Evolutionary conservation across 2,113 vertebrate genomes (phyloP).

Genomic region (Clarias batrachus): DNA sequence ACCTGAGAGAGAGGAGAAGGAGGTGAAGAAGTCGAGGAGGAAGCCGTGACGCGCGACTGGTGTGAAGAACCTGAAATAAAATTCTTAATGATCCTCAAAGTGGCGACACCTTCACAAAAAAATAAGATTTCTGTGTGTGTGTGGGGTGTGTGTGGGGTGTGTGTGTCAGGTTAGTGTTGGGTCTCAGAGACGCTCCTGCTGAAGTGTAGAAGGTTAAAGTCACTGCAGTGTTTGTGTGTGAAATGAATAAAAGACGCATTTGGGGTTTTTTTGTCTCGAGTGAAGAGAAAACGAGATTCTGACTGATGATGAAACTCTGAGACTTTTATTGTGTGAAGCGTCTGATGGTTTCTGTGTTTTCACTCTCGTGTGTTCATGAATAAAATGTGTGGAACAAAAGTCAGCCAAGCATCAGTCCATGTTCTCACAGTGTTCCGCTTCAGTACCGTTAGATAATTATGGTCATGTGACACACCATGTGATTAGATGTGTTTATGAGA

Average conservation of each 20-base stretch:
- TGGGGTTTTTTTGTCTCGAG: neutral
- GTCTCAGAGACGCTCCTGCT: neutral
- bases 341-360: neutral
- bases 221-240: neutral
- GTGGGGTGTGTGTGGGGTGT: no score
- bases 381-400: constrained; percentile 42
- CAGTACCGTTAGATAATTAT: neutral
- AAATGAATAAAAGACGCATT: neutral
- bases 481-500: constrained; percentile 3
- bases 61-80: neutral
- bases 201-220: neutral
- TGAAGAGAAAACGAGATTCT: neutral
- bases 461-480: neutral
- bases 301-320: neutral
- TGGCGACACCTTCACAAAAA: neutral
- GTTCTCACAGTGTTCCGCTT: neutral
- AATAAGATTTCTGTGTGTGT: neutral
- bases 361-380: neutral
- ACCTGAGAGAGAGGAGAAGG: constrained; percentile 43
- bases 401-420: constrained; percentile 46
- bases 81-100: neutral
- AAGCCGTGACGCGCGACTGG: constrained; percentile 16
- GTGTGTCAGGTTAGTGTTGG: no score
- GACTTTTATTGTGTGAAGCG: neutral
- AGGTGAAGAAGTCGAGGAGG: constrained; percentile 45